A percentile compares a stretch with the other conserved stretches of the same genome.
Evolutionary conservation across 2,888 invertebrate species (phyloP).

Genomic region (Hirtodrosophila histrioides): DNA sequence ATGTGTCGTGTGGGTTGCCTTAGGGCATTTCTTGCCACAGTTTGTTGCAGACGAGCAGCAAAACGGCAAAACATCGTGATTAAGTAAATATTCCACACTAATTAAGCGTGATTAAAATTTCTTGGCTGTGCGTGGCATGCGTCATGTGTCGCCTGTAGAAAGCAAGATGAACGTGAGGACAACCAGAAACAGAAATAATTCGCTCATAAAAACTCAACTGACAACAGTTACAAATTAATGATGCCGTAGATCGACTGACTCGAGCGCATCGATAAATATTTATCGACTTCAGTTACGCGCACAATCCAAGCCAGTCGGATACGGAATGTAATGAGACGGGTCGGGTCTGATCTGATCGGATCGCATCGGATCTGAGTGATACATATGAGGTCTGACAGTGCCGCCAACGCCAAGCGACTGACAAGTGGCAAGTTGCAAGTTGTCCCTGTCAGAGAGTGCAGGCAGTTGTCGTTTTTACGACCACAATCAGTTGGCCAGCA

Average conservation of each 20-base stretch:
- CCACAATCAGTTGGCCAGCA: slow-evolving; percentile 11
- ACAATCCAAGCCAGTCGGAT: slow-evolving; percentile 35
- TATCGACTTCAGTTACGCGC: slow-evolving; percentile 52
- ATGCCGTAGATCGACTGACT: slow-evolving; percentile 20
- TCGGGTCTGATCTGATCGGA: slow-evolving; percentile 9
- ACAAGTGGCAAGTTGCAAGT: slow-evolving; percentile 4
- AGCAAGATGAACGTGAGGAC: slow-evolving; percentile 14
- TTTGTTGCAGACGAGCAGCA: too few relatives aligned
- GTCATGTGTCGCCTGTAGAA: slow-evolving; percentile 44
- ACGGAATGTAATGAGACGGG: slow-evolving; percentile 25
- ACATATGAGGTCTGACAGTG: slow-evolving; percentile 3
- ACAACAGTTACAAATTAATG: slow-evolving; percentile 55
- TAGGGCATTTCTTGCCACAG: too few relatives aligned
- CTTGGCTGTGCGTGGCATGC: slow-evolving; percentile 24
- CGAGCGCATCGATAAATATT: slow-evolving; percentile 57
- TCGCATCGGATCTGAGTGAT: background rate
- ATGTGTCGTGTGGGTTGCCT: background rate
- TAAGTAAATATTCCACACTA: slow-evolving; percentile 2
- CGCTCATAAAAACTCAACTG: slow-evolving; percentile 38
- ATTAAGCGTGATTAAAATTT: slow-evolving; percentile 43
- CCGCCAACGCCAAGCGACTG: too few relatives aligned
- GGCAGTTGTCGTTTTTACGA: slow-evolving; percentile 31
- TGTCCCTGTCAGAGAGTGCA: slow-evolving; percentile 47
- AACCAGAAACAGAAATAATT: slow-evolving; percentile 15
- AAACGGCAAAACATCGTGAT: too few relatives aligned